phyloP scores from a whole-genome alignment of 2,888 invertebrate species.

The Torymus tubicola region DNA sequence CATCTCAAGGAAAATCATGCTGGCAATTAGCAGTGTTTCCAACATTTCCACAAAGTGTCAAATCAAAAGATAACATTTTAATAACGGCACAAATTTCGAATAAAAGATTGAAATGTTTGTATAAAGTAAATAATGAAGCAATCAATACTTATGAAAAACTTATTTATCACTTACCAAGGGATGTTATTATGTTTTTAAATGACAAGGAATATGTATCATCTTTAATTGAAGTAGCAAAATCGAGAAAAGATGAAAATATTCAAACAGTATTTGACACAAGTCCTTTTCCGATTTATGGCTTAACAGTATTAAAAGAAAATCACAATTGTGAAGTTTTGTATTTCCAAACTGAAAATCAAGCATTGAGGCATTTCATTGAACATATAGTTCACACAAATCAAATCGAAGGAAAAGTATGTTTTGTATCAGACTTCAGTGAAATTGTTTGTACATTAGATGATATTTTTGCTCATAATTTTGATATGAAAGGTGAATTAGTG shows the following conservation, averaged over 20 bases:
- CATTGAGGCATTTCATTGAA: conserved; percentile 76
- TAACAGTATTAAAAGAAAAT: conserved; percentile 79
- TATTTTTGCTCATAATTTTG: conserved; percentile 79
- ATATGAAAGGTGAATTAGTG: conserved; percentile 80
- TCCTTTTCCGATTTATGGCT: conserved; percentile 82
- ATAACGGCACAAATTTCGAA: conserved; percentile 63
- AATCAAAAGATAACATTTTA: conserved; percentile 58
- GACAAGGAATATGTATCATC: conserved; percentile 77
- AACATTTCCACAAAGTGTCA: conserved; percentile 57
- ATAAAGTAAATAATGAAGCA: conserved; percentile 70
- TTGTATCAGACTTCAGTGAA: conserved; percentile 74
- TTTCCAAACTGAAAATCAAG: conserved; percentile 75
- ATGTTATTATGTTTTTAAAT: conserved; percentile 67
- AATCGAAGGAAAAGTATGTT: conserved; percentile 74
- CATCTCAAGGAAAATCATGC: conserved; percentile 81
- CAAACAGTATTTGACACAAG: conserved; percentile 79
- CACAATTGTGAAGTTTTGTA: conserved; percentile 74
- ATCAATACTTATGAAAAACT: conserved; percentile 72
- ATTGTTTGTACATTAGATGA: conserved; percentile 76
- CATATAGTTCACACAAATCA: conserved; percentile 76
- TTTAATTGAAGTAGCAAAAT: conserved; percentile 75
- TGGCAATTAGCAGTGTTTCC: conserved; percentile 89
- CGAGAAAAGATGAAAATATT: conserved; percentile 65
- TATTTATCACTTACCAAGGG: conserved; percentile 74
- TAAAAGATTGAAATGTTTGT: conserved; percentile 66